Conservation (phyloP, 1,140 invertebrate genomes). For the Musca domestica region DNA sequence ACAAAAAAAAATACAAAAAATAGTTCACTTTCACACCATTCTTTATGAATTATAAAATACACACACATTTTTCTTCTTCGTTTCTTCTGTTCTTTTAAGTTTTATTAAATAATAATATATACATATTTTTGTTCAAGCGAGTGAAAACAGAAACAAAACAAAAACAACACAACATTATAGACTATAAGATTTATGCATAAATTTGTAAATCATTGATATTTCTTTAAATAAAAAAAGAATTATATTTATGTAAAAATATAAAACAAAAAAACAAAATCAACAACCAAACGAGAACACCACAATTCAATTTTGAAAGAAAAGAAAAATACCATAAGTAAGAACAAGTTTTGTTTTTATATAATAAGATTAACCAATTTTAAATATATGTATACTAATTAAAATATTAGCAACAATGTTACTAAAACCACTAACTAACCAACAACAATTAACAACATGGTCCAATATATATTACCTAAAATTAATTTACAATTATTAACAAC, state of each 20-base stretch:
- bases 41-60: neutral
- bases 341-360: neutral
- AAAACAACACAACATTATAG: neutral
- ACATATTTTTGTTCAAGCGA: neutral
- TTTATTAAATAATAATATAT: neutral
- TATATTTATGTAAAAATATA: conserved; percentile 21
- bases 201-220: conserved; percentile 21
- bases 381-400: no score
- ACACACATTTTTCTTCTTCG: neutral
- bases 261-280: neutral
- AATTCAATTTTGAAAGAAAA: neutral
- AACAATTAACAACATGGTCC: no score
- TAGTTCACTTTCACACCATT: neutral
- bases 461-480: no score
- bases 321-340: neutral
- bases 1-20: no score
- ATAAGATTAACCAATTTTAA: neutral
- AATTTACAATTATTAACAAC: no score
- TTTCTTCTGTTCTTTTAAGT: conserved; percentile 1
- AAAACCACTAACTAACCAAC: no score
- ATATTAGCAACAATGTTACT: no score
- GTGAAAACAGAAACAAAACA: neutral
- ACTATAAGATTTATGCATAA: conserved; percentile 16
- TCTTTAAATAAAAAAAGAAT: conserved; percentile 16
- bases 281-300: no score